A percentile compares a stretch with the other conserved stretches of the same genome.
These are phyloP conservation scores for Pangasianodon hypophthalmus DNA, from an alignment of 2,113 vertebrate species.

Conservation along the genomic window DNA sequence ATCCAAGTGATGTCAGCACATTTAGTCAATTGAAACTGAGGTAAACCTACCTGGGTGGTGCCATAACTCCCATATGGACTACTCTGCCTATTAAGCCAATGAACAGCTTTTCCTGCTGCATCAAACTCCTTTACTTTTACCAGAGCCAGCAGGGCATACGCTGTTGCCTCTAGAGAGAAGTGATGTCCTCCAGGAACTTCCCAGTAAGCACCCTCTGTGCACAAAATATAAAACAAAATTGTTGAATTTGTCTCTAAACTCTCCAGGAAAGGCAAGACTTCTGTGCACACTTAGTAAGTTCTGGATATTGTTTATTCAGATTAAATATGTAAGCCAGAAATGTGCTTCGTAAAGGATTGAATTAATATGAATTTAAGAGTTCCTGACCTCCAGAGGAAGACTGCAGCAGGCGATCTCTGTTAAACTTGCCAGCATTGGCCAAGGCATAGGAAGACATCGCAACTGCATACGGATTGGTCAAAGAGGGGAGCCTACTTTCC, in stretches of 20 bases:
- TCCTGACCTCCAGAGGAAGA: constrained; percentile 43
- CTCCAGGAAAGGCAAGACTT: not conserved
- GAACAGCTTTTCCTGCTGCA: constrained; percentile 60
- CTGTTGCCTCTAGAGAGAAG: constrained; percentile 84
- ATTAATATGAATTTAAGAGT: not conserved
- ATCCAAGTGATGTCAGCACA: not conserved
- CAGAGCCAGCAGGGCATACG: constrained; percentile 84
- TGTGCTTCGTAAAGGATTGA: not conserved
- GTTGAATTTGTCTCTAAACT: not conserved
- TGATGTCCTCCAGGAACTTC: constrained; percentile 60
- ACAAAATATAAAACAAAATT: constrained; percentile 24
- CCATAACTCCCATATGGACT: constrained; percentile 75
- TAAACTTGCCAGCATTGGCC: constrained; percentile 65
- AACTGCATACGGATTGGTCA: constrained; percentile 82
- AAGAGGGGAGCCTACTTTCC: constrained; percentile 55
- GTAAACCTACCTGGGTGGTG: constrained; percentile 81
- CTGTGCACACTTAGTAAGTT: no score
- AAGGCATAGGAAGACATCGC: constrained; percentile 83
- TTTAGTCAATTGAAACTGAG: not conserved
- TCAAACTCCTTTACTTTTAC: constrained; percentile 63
- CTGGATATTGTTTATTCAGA: not conserved
- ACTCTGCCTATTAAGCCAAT: constrained; percentile 82
- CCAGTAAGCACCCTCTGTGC: constrained; percentile 73
- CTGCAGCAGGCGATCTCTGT: constrained; percentile 60
- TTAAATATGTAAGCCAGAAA: not conserved